A percentile compares a stretch with the other conserved stretches of the same genome.
Conservation (phyloP, 1,140 invertebrate species). For the Euura lappo region DNA sequence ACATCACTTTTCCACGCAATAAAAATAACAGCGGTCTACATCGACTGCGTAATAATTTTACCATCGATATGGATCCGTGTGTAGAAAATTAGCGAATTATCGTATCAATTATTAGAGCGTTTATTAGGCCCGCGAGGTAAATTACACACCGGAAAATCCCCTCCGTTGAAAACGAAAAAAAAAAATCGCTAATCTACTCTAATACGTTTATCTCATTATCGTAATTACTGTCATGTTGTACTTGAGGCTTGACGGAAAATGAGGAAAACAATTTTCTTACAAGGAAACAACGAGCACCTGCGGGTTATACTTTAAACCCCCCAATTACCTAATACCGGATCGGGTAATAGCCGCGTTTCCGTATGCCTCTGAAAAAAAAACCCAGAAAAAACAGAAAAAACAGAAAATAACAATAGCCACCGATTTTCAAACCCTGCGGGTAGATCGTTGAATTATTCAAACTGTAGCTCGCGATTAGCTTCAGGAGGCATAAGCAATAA, state of each 20-base stretch:
- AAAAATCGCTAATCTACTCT: background rate
- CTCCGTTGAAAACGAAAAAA: background rate
- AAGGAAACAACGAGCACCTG: background rate
- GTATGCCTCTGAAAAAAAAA: no score
- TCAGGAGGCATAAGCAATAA: background rate
- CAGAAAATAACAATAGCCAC: no score
- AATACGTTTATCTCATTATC: constrained; percentile 2
- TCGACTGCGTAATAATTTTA: no score
- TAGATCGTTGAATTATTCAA: background rate
- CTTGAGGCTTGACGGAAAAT: no score
- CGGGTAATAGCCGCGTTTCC: background rate
- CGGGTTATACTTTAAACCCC: background rate
- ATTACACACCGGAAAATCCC: background rate
- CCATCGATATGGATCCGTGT: background rate
- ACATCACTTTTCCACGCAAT: no score
- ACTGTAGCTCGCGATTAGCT: background rate
- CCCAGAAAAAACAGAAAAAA: no score
- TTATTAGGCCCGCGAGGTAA: background rate
- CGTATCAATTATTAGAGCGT: background rate
- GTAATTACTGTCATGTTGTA: background rate
- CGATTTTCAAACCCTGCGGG: no score
- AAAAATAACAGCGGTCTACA: no score
- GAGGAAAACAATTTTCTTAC: background rate
- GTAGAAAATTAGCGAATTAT: background rate
- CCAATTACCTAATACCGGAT: background rate